A percentile compares a stretch with the other conserved stretches of the same genome.
phyloP scores from a whole-genome alignment of 2,113 vertebrate species.

The Gymnocephalus cernua region DNA sequence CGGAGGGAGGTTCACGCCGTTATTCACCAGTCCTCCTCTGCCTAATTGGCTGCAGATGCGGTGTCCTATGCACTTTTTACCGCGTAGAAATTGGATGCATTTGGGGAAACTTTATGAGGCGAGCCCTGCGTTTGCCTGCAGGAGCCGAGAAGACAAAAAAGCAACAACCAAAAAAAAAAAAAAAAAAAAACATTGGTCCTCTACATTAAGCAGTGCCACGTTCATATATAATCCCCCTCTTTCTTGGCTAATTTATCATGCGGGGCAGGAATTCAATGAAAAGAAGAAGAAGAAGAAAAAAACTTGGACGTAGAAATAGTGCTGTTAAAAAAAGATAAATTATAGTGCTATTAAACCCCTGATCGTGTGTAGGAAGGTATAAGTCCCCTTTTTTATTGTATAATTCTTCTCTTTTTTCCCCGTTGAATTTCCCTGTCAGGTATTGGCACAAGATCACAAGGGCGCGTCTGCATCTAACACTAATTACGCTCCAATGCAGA shows the following conservation, averaged over 20 bases:
- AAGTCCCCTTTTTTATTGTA: neutral
- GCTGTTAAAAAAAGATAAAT: conserved; percentile 4
- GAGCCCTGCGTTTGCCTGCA: conserved; percentile 72
- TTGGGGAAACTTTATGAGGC: conserved; percentile 84
- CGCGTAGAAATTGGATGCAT: conserved; percentile 84
- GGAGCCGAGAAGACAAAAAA: conserved; percentile 45
- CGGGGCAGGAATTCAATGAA: conserved; percentile 11
- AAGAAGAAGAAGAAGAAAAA: neutral
- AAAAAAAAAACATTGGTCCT: conserved; percentile 25
- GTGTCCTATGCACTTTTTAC: conserved; percentile 78
- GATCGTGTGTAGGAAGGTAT: neutral
- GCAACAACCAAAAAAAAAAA: neutral
- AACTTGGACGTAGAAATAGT: conserved; percentile 30
- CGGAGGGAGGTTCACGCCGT: conserved; percentile 82
- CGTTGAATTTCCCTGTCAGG: neutral
- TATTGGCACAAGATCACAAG: conserved; percentile 23
- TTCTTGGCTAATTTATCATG: conserved; percentile 55
- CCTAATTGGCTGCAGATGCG: conserved; percentile 88
- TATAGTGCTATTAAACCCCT: neutral
- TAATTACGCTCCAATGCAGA: conserved; percentile 9
- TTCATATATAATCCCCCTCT: conserved; percentile 48
- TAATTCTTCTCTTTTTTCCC: neutral
- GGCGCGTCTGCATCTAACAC: neutral
- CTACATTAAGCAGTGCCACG: conserved; percentile 65
- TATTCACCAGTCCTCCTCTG: conserved; percentile 82